Conservation (phyloP, 2,113 vertebrate species). For the Chaetops frenatus region DNA sequence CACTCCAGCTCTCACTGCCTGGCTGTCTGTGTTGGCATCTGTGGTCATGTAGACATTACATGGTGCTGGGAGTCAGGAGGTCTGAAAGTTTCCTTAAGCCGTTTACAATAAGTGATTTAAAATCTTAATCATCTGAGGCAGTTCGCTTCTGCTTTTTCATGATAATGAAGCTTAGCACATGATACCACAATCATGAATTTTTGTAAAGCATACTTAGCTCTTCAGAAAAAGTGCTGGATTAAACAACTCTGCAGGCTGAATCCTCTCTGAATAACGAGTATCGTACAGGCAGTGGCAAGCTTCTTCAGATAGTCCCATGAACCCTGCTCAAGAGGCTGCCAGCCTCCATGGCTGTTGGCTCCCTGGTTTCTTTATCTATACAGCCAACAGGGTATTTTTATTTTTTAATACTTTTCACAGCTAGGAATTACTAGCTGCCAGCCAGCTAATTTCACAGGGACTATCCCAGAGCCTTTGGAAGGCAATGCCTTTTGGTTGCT, state of each 20-base stretch:
- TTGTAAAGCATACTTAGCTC: conserved; percentile 50
- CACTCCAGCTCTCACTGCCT: not conserved
- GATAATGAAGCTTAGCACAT: conserved; percentile 61
- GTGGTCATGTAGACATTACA: not conserved
- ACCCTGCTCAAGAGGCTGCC: not conserved
- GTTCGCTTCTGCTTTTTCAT: conserved; percentile 53
- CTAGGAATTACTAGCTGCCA: conserved; percentile 7
- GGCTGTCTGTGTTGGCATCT: not conserved
- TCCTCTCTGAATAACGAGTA: conserved; percentile 39
- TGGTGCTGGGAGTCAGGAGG: not conserved
- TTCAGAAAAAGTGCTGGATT: conserved; percentile 54
- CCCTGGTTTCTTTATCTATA: conserved; percentile 27
- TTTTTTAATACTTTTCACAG: conserved; percentile 16
- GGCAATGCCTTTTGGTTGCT: not conserved
- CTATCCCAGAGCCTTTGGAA: not conserved
- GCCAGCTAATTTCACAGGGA: not conserved
- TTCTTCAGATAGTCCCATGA: conserved; percentile 13
- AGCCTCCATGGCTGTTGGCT: not conserved
- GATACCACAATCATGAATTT: conserved; percentile 57
- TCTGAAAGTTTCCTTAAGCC: conserved; percentile 52
- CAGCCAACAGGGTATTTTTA: conserved; percentile 20
- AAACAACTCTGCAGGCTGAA: conserved; percentile 54
- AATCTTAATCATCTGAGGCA: conserved; percentile 56
- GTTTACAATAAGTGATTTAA: conserved; percentile 49
- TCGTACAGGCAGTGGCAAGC: not conserved